Base-by-base conservation (phyloP, 2,888 invertebrate genomes). In the Stegophylla sp. region DNA sequence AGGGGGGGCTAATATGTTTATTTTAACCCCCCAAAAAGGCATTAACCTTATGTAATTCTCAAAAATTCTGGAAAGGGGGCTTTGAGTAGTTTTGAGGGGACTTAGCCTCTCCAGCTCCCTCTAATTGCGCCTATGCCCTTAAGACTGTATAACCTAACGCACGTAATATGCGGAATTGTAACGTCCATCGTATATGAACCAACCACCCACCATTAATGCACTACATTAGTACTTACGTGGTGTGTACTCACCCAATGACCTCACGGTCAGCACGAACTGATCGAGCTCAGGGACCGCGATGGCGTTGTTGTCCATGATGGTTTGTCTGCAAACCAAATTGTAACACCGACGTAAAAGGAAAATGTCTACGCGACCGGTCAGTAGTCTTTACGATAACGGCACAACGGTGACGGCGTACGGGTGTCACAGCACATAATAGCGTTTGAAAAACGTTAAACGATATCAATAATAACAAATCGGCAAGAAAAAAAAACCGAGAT, bases 221-320 rank as follows among this genome's bases (percentile, higher is more conserved):
- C 34, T 34, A 34, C 34, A 34, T 34, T n/a, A n/a, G n/a, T n/a
- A 34, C 7, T 7, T 34, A 34, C 3, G 5, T 51, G n/a, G 3
- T n/a, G 9, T 1, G 20, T 28, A 79, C 79, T 79, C 23, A 79
- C 79, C 20, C 48, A 71, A 12, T 23, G 34, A 61, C 20, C 71
- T 61, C 51, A 79, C 79, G 13, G 79, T 63, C 61, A 69, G 4
- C 13, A 79, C 79, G 15, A 79, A 79, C 34, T 79, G 71, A 41
- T 79, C 71, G 12, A 79, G 71, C n/a, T 51, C 51, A 23, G 79
- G 79, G 13, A 79, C 51, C 28, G 51, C 4, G 5, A 71, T 71
- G 23, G 61, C 34, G n/a, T 20, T 66, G 17, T 76, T 66, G 17
- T 76, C 53, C 75, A 66, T 66, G 41, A 15, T 56, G 4, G 10